Evolutionary conservation across 2,797 vertebrate species (phyloP), one percentile per base, ranked within the genome.

Genomic region (Onychomys arenicola): DNA sequence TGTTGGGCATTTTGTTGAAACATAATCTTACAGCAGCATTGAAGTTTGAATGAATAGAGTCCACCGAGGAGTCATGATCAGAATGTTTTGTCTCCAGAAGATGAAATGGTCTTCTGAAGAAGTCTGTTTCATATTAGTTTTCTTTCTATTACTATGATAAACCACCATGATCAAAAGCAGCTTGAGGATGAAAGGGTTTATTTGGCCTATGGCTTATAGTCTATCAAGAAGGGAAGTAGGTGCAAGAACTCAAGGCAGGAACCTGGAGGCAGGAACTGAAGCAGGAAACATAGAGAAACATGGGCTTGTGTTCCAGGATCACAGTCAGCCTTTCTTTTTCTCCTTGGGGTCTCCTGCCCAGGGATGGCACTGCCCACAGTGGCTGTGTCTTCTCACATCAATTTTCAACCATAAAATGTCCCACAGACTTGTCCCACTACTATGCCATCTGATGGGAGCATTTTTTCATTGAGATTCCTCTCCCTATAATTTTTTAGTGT

Each of bases 1-100:
- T 63, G 86, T 90, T 37, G 69, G n/a, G 52, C 93, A 85, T 92
- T 82, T 65, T 78, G 19, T 55, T 63, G 61, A 93, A 49, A 87
- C 59, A 83, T 25, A 67, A 25, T 67, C 19, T 49, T 57, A 61
- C 4, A 65, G 4, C 16, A 69, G 32, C 12, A 3, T 69, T 69
- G 46, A 16, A 5, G 49, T 37, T n/a, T 52, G 21, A 78, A 21
- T 78, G 71, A 17, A 55, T 52, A 32, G 29, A 34, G 49, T 29
- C 76, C 21, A 4, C 17, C 1, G 16, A 17, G 1, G 23, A 25
- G 21, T n/a, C 34, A 12, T 52, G 32, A 55, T 55, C 19, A 52
- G 32, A n/a, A 55, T 55, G 49, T 80, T 52, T 21, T 80, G 49
- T 55, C 32, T 80, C 77, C 9, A 80, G 49, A 43, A 6, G 40